phyloP scores from a whole-genome alignment of 2,888 invertebrate genomes.

The Platynereis dumerilii region DNA sequence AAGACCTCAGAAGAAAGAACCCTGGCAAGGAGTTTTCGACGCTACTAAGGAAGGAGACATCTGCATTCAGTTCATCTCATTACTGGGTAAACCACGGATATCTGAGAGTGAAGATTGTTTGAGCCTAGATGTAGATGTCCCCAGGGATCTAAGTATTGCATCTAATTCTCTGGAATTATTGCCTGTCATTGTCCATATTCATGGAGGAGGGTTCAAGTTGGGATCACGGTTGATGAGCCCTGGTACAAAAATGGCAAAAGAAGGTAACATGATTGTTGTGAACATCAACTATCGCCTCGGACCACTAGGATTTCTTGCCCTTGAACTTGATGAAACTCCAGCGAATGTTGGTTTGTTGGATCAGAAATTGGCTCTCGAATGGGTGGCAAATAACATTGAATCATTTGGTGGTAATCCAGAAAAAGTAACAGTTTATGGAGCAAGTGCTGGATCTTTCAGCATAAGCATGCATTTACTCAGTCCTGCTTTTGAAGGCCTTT shows the following conservation, averaged over 20 bases:
- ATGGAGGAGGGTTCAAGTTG: background rate
- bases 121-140: background rate
- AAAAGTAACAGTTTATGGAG: background rate
- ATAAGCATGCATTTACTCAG: background rate
- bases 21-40: background rate
- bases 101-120: background rate
- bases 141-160: background rate
- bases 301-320: background rate
- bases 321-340: background rate
- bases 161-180: background rate
- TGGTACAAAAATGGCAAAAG: background rate
- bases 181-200: background rate
- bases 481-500: background rate
- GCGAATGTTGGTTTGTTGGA: background rate
- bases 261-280: background rate
- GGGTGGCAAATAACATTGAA: background rate
- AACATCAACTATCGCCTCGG: background rate
- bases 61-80: slow-evolving; percentile 3
- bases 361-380: background rate
- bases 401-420: background rate
- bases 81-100: background rate
- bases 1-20: background rate
- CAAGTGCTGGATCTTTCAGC: background rate
- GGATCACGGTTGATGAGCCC: background rate
- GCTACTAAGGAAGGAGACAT: background rate